A percentile compares a stretch with the other conserved stretches of the same genome.
phyloP scores from a whole-genome alignment of 2,888 invertebrate genomes.

The Drosophila leonis region DNA sequence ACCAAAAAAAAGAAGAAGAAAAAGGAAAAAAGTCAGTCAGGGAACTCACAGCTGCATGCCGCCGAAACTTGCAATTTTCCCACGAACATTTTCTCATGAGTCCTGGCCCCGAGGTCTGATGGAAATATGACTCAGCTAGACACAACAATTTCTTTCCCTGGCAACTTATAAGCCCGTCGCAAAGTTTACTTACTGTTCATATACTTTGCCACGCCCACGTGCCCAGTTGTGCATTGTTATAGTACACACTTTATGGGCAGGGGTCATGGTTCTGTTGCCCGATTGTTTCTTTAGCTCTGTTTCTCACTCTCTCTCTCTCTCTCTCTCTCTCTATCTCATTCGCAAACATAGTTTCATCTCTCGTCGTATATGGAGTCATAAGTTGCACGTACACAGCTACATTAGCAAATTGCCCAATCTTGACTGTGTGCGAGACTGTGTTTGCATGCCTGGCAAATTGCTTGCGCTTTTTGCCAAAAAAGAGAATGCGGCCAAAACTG shows the following conservation, averaged over 20 bases:
- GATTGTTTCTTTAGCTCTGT: slow-evolving; percentile 33
- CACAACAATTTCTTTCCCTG: slow-evolving; percentile 54
- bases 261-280: slow-evolving; percentile 41
- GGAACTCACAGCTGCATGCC: slow-evolving; percentile 49
- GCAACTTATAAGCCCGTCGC: slow-evolving; percentile 60
- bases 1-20: slow-evolving; percentile 1
- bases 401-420: slow-evolving; percentile 72
- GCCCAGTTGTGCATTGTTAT: slow-evolving; percentile 51
- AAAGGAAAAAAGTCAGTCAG: background rate
- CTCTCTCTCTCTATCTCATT: background rate
- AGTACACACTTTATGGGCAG: slow-evolving; percentile 59
- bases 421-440: slow-evolving; percentile 32
- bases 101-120: slow-evolving; percentile 30
- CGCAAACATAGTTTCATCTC: background rate
- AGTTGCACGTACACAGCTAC: slow-evolving; percentile 62
- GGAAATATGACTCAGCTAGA: slow-evolving; percentile 68
- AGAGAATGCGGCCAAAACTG: slow-evolving; percentile 44
- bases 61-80: slow-evolving; percentile 53
- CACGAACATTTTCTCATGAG: slow-evolving; percentile 43
- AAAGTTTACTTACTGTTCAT: slow-evolving; percentile 64
- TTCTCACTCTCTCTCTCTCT: background rate
- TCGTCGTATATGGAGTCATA: slow-evolving; percentile 51
- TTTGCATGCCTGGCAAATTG: slow-evolving; percentile 49
- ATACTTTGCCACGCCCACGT: slow-evolving; percentile 56
- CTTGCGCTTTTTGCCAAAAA: slow-evolving; percentile 36